Base-by-base conservation (phyloP, 1,140 invertebrate genomes). In the Cherax quadricarinatus region DNA sequence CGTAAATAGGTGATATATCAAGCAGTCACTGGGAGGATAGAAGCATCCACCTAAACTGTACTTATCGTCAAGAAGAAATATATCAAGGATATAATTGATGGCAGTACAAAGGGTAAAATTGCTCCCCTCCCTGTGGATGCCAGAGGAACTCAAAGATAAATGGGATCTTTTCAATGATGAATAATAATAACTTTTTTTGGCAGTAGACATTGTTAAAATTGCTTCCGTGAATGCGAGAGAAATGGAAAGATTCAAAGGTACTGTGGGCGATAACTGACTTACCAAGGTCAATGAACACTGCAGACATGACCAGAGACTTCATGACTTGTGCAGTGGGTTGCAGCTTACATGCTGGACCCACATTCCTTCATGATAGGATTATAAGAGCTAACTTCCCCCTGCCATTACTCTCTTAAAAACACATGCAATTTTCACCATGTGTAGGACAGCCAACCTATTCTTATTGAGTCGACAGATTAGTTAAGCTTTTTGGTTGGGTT, bases 241-340 rank as follows among this genome's bases (percentile, higher is more conserved):
- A 41, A 41, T 2, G 0, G 30, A 41, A 2, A 41, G 30, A 41
- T 41, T 1, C 0, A 41, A 41, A 41, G 0, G 30, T 41, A 41
- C 30, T 41, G 30, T 41, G 30, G 2, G 30, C 30, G 30, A 41
- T 41, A 41, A 41, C 30, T 41, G 30, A 41, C 2, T 41, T n/a
- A 5, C 70, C 70, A 75, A 75, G 70, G 70, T 75, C 70, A 75
- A 10, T 75, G 70, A n/a, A 75, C 70, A 75, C 70, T 75, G 70
- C 70, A 75, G 70, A 4, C 70, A 30, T n/a, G n/a, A 30, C 70
- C 70, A 75, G 21, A 21, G n/a, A 75, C 24, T 75, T 75, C 70
- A 75, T 75, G 70, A 75, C 70, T 75, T 30, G 70, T 75, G 70
- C 70, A 75, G n/a, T 75, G 41, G 30, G 7, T 7, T 30, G n/a